Evolutionary conservation across 2,888 invertebrate species (phyloP).

Genomic region (Deilephila porcellus): DNA sequence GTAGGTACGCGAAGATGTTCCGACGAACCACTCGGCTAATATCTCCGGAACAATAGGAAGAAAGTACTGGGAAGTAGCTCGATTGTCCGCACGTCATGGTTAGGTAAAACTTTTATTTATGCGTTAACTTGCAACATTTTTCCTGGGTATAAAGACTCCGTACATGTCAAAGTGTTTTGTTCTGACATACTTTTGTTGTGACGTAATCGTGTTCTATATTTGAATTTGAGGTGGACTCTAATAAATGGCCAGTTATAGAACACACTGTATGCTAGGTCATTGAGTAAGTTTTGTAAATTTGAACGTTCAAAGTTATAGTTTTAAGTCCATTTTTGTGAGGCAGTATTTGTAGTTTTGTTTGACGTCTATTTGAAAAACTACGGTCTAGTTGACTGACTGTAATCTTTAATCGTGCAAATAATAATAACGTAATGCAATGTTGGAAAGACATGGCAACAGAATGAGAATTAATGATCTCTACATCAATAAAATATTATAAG

Average conservation of each 20-base stretch:
- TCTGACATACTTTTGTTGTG: slow-evolving; percentile 11
- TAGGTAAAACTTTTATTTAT: slow-evolving; percentile 77
- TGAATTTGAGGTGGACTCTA: neutral
- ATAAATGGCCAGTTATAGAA: neutral
- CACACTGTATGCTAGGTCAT: too few species aligned
- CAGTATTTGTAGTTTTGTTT: too few species aligned
- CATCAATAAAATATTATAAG: too few species aligned
- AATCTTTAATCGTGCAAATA: too few species aligned
- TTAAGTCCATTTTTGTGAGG: too few species aligned
- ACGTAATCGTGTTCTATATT: neutral
- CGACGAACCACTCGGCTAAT: slow-evolving; percentile 17
- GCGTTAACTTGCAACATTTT: slow-evolving; percentile 80
- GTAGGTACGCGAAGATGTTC: neutral
- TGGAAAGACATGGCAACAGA: too few species aligned
- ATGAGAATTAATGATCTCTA: too few species aligned
- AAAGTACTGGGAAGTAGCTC: neutral
- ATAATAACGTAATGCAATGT: too few species aligned
- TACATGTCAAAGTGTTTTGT: neutral
- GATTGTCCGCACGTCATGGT: slow-evolving; percentile 31
- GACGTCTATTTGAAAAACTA: too few species aligned
- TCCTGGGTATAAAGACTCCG: slow-evolving; percentile 47
- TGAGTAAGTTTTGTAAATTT: too few species aligned
- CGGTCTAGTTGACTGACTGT: too few species aligned
- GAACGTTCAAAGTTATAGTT: too few species aligned
- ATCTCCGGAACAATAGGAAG: slow-evolving; percentile 11